phyloP scores from a whole-genome alignment of 2,888 invertebrate genomes.

The Drosophila stalkeri region DNA sequence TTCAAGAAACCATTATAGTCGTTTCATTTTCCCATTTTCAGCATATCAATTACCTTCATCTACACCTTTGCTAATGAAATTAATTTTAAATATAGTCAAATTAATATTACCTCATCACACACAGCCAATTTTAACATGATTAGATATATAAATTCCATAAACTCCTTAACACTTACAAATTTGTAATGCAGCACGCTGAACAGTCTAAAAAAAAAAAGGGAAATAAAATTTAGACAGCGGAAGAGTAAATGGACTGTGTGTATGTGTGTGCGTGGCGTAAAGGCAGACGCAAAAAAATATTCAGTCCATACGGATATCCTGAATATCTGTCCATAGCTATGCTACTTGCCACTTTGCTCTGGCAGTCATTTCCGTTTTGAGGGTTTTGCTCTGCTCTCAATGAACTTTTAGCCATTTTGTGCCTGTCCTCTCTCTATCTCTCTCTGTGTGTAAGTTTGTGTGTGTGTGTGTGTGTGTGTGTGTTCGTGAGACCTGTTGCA shows the following conservation, averaged over 20 bases:
- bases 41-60: no score
- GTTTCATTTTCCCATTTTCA: no score
- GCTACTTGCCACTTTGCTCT: constrained; percentile 60
- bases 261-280: background rate
- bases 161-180: background rate
- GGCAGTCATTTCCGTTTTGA: constrained; percentile 63
- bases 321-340: constrained; percentile 52
- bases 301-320: constrained; percentile 63
- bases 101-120: background rate
- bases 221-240: constrained; percentile 8
- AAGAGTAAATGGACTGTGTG: constrained; percentile 11
- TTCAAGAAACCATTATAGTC: no score
- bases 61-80: no score
- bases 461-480: constrained; percentile 3
- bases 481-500: constrained; percentile 60
- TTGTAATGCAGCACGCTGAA: background rate
- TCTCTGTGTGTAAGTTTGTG: constrained; percentile 3
- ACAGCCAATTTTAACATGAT: background rate
- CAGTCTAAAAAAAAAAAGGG: background rate
- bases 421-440: no score
- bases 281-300: constrained; percentile 18
- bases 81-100: background rate
- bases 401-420: constrained; percentile 20
- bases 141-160: background rate
- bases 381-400: constrained; percentile 53